Percentiles rank a stretch among this genome's conserved stretches.
Evolutionary conservation across 2,113 vertebrate genomes (phyloP).

Genomic region (Petrocephalus microphthalmus): DNA sequence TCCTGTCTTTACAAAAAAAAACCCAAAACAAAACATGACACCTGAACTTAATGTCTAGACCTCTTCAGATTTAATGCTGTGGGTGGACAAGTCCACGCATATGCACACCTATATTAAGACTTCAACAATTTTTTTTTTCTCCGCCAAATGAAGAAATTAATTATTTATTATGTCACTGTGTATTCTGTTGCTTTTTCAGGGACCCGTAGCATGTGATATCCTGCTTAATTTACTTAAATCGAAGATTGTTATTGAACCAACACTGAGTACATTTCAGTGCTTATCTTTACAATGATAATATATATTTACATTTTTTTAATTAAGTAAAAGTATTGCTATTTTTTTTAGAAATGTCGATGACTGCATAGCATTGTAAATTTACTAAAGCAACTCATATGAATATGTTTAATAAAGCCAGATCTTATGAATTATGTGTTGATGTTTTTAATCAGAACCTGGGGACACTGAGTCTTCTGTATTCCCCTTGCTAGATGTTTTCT

Average conservation of each 20-base stretch:
- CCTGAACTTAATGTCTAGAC: constrained; percentile 68
- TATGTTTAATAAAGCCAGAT: not conserved
- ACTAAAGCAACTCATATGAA: not conserved
- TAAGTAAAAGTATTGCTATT: not conserved
- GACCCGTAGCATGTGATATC: not conserved
- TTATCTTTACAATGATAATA: not conserved
- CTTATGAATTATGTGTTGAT: not conserved
- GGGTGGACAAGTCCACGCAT: constrained; percentile 44
- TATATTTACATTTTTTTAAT: not conserved
- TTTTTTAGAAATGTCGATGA: not conserved
- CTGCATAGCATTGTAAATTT: not conserved
- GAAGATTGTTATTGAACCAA: not conserved
- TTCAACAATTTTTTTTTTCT: not conserved
- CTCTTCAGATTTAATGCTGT: constrained; percentile 51
- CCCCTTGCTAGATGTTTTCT: constrained; percentile 87
- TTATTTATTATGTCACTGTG: not conserved
- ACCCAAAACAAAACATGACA: constrained; percentile 34
- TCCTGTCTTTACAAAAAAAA: not conserved
- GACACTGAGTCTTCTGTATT: constrained; percentile 28
- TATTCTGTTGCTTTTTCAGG: not conserved
- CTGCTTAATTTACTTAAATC: not conserved
- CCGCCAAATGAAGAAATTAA: not conserved
- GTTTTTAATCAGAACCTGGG: not conserved
- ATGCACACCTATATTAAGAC: not conserved
- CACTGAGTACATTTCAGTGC: too few relatives aligned